Percentiles rank a stretch among this genome's conserved stretches.
Conservation (phyloP, 2,888 invertebrate species). For the Cheilosia vulpina region DNA sequence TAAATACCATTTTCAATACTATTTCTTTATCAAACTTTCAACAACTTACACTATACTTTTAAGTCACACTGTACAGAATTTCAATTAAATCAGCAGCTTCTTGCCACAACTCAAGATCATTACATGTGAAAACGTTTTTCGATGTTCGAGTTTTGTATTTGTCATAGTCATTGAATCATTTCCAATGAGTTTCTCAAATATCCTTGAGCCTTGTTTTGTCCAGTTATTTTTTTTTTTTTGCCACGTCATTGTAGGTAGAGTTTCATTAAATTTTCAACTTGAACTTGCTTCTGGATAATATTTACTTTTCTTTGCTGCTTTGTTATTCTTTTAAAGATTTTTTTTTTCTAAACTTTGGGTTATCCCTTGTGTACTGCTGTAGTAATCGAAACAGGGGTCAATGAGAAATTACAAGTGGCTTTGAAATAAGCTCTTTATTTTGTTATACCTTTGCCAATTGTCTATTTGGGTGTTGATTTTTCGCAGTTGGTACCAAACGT, state of each 20-base stretch:
- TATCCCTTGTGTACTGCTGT: not conserved
- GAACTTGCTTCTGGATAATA: not conserved
- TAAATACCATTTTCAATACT: too few relatives aligned
- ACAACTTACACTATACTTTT: not conserved
- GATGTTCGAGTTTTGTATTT: not conserved
- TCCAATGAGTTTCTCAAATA: conserved; percentile 8
- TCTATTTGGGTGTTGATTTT: conserved; percentile 6
- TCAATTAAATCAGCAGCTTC: not conserved
- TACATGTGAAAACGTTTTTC: not conserved
- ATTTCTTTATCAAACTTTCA: not conserved
- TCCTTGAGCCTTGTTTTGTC: not conserved
- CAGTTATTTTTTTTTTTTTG: not conserved
- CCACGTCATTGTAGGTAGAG: not conserved
- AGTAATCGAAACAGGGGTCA: not conserved
- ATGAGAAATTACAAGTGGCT: not conserved
- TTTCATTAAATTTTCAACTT: conserved; percentile 10
- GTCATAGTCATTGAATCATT: conserved; percentile 5
- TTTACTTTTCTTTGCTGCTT: not conserved
- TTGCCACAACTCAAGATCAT: not conserved
- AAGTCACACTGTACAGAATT: not conserved
- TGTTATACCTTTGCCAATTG: not conserved
- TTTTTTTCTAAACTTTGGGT: not conserved
- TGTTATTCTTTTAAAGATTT: not conserved
- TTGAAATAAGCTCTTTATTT: not conserved
- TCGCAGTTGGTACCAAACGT: not conserved